Evolutionary conservation across 2,888 invertebrate genomes (phyloP), one percentile per base, ranked within the genome.

Genomic region (Notodonta ziczac): DNA sequence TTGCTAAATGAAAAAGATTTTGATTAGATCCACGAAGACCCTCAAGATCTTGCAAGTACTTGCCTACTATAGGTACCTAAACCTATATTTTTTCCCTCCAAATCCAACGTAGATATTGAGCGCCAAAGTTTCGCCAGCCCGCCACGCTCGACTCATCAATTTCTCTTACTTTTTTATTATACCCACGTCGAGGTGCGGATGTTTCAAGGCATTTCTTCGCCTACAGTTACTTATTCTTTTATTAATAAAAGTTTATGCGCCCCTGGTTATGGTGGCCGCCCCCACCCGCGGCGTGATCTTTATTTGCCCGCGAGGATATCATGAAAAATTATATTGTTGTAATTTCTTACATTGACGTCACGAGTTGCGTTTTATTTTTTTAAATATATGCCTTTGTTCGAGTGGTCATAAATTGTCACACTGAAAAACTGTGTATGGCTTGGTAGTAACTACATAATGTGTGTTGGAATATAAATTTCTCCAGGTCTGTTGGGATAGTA

Each of bases 221-320:
- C 74, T 78, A 73, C 83, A 80, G 82, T 85, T 84, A 82, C 85
- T 88, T 87, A 85, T 86, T 85, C 81, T 87, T 89, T 90, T 88
- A 89, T 88, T 90, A 90, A 87, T 87, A 89, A 88, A 89, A 88
- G 82, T 88, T 88, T 84, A 85, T 82, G 81, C 76, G 72, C 77
- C 78, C 74, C 75, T 65, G 80, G 77, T 78, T 73, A 77, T 72
- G 73, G 74, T 13, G 55, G 55, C 70, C 63, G 67, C 64, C 69
- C 74, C 79, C 78, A 62, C 69, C 64, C 63, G 60, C 70, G 70
- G 76, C 71, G 56, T 70, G 74, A 77, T 79, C 74, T 77, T 83
- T 81, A 78, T 73, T 75, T 72, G 67, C 57, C 55, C 10, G 53
- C 54, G 57, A 46, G 56, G 63, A 58, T 74, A 60, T 70, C 59